phyloP scores from a whole-genome alignment of 2,113 vertebrate species.

The Theropithecus gelada region DNA sequence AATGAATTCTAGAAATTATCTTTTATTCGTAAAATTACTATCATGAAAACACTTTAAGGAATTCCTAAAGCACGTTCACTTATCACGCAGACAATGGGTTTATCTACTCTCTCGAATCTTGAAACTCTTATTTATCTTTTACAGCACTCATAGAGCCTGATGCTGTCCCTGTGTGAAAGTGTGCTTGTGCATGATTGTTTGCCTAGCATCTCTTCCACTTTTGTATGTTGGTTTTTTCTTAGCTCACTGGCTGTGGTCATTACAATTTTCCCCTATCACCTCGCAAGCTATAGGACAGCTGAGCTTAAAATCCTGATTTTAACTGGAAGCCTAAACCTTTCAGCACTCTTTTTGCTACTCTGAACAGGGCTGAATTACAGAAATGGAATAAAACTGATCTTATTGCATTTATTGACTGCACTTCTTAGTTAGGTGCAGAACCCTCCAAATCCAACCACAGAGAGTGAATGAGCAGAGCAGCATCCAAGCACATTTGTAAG shows the following conservation, averaged over 20 bases:
- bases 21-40: slow-evolving; percentile 44
- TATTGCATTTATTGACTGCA: background rate
- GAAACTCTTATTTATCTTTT: background rate
- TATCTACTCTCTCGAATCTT: background rate
- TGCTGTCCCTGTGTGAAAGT: background rate
- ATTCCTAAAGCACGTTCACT: background rate
- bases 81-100: background rate
- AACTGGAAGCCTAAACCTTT: slow-evolving; percentile 43
- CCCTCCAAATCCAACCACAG: slow-evolving; percentile 24
- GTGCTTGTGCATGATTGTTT: accelerated
- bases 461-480: slow-evolving; percentile 40
- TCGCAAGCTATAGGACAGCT: slow-evolving; percentile 11
- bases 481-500: background rate
- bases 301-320: slow-evolving; percentile 29
- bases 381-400: slow-evolving; percentile 56
- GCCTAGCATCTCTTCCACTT: background rate
- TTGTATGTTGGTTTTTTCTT: background rate
- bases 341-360: slow-evolving; percentile 29
- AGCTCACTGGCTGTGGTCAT: background rate
- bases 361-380: slow-evolving; percentile 43
- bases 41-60: background rate
- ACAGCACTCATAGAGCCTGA: background rate
- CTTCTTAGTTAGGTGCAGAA: slow-evolving; percentile 29
- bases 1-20: slow-evolving; percentile 7
- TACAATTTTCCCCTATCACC: background rate